Evolutionary conservation across 2,888 invertebrate genomes (phyloP).

Genomic region (Latrodectus elegans): DNA sequence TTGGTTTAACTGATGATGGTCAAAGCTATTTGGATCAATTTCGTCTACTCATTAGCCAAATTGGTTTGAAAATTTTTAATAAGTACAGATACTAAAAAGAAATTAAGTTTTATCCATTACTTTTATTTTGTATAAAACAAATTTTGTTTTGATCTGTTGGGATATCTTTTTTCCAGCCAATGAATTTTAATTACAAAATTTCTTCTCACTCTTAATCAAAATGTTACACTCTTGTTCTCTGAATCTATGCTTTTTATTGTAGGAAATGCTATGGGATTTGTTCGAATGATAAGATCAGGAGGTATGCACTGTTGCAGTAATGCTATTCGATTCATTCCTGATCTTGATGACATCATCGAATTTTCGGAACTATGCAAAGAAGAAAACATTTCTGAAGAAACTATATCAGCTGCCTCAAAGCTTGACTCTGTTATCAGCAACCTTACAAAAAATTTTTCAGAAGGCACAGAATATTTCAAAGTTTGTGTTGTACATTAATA

Average conservation of each 20-base stretch:
- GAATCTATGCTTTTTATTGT: background rate
- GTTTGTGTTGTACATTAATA: conserved; percentile 72
- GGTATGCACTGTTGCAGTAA: conserved; percentile 93
- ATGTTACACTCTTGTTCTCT: background rate
- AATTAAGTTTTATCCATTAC: background rate
- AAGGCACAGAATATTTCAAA: conserved; percentile 90
- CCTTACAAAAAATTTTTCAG: conserved; percentile 87
- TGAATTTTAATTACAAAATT: no score
- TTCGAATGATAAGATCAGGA: conserved; percentile 93
- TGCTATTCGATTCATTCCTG: conserved; percentile 91
- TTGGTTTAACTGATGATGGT: conserved; percentile 88
- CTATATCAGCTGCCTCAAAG: conserved; percentile 81
- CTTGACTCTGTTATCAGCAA: conserved; percentile 86
- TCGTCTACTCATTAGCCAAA: conserved; percentile 91
- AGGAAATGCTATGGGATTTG: conserved; percentile 94
- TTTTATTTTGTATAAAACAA: background rate
- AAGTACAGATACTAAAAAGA: background rate
- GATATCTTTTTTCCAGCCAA: background rate
- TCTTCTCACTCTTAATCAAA: no score
- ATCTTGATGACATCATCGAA: conserved; percentile 81
- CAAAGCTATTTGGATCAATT: conserved; percentile 94
- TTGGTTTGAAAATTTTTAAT: conserved; percentile 79
- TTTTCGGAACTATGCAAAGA: conserved; percentile 82
- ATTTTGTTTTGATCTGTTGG: background rate
- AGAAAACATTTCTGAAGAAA: conserved; percentile 79